Evolutionary conservation across 2,797 vertebrate genomes (phyloP), one percentile per base, ranked within the genome.

Genomic region (Centropyge bicolor): DNA sequence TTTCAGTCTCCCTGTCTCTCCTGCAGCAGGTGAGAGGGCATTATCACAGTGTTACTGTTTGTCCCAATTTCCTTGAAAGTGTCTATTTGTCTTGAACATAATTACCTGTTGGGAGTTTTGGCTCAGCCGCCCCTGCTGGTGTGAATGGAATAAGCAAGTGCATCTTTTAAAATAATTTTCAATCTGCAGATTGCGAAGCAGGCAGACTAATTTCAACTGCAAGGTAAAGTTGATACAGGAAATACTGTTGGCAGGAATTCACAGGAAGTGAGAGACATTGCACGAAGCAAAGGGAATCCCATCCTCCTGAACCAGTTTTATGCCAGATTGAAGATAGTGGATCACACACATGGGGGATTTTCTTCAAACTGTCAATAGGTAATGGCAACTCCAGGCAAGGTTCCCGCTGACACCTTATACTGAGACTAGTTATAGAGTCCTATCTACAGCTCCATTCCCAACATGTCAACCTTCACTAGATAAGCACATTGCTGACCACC

Each of bases 71-170:
- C 27, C 57, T 57, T 64, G 6, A 55, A 70, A 64, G 48, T 40
- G 63, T 48, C 74, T 14, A 46, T 85, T 80, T 85, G 68, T 75
- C 71, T 83, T 77, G 40, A 80, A 76, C 22, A 68, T 79, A 48
- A 79, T 65, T 51, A 82, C 46, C 66, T 72, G 51, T 56, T 63
- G 51, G 19, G 65, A 80, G 63, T 61, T 52, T 52, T 54, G 36
- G 61, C 60, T 71, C 36, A 63, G 56, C 24, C 11, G 36, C 48
- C n/a, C 10, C 49, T 41, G 38, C 67, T 72, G 60, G 11, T 52
- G 40, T 62, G 35, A 81, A 68, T 19, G 40, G 52, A 57, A 83
- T 52, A 71, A 73, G 60, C 14, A 69, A 73, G 82, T 22, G 35
- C 27, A 12, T 76, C 8, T 72, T 75, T 78, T 14, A 49, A 55